Conservation (phyloP, 2,888 invertebrate genomes). For the Leptarthrus brevirostris region DNA sequence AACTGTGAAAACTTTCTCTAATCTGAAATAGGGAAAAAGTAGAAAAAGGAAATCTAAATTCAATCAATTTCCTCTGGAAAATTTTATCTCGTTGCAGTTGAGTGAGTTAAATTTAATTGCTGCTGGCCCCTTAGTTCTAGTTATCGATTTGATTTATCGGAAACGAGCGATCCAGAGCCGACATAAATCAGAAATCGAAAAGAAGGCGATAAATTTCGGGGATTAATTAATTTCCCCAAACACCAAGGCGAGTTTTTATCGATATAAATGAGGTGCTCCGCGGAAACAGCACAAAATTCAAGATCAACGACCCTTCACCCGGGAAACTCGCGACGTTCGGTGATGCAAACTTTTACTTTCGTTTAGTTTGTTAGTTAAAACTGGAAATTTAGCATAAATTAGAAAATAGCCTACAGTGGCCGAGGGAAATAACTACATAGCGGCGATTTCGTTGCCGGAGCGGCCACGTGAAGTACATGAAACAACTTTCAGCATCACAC, state of each 20-base stretch:
- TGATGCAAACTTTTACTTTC: constrained; percentile 22
- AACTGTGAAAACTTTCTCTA: background rate
- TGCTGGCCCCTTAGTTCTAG: background rate
- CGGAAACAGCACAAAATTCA: background rate
- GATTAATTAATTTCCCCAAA: background rate
- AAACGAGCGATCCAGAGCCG: background rate
- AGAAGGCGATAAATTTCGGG: background rate
- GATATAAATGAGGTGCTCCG: background rate
- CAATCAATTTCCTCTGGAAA: constrained; percentile 6
- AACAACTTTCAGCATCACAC: background rate
- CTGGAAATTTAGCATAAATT: constrained; percentile 28
- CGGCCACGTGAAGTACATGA: background rate
- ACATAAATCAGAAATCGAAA: background rate
- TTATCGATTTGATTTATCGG: constrained; percentile 16
- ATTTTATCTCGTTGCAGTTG: background rate
- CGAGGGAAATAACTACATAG: background rate
- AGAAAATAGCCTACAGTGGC: constrained; percentile 6
- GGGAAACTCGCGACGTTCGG: background rate
- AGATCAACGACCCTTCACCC: background rate
- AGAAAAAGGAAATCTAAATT: constrained; percentile 11
- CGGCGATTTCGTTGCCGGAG: background rate
- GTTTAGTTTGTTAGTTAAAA: background rate
- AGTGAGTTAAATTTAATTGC: background rate
- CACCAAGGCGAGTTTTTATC: background rate
- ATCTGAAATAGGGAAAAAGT: background rate